Evolutionary conservation across 2,113 vertebrate species (phyloP), one percentile per base, ranked within the genome.

Genomic region (Eupsittula cactorum): DNA sequence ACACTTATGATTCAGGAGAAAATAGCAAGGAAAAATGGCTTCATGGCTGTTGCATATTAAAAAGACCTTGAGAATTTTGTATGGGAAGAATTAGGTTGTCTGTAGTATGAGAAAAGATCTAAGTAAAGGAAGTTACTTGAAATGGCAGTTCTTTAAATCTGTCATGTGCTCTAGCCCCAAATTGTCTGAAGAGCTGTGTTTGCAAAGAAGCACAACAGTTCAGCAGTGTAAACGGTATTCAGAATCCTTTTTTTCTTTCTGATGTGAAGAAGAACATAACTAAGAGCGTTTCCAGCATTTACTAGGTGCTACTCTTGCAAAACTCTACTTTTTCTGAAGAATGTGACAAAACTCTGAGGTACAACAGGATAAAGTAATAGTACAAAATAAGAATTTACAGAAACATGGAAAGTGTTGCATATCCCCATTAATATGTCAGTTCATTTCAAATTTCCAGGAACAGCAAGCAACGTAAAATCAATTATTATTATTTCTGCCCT

Each of bases 401-500:
- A 94, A 92, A 64, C 70, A 75, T 67, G 7, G 39, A 49, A 96
- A 91, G 92, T 70, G 57, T 65, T 95, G 39, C 28, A 62, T 63
- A 20, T 77, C 19, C 37, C 85, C 42, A 27, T 37, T 88, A 52
- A 81, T 62, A 41, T 16, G 6, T 49, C 83, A 65, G 49, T 90
- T 90, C 73, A 79, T 69, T 92, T 73, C 78, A 83, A 35, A 57
- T 82, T 93, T 93, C 84, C 91, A 92, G 79, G 90, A 97, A 92
- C 57, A 85, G 16, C 42, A 49, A 90, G 62, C 14, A 64, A 83
- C 80, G 80, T 87, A 53, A 85, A 96, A 41, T 44, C 17, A 39
- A 33, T 39, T 81, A 53, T 93, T 94, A 75, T 88, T 91, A 88
- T 97, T 94, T 95, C 78, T 93, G 69, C 92, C 91, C 83, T 89